Evolutionary conservation across 2,888 invertebrate species (phyloP).

Genomic region (Pilophorus perplexus): DNA sequence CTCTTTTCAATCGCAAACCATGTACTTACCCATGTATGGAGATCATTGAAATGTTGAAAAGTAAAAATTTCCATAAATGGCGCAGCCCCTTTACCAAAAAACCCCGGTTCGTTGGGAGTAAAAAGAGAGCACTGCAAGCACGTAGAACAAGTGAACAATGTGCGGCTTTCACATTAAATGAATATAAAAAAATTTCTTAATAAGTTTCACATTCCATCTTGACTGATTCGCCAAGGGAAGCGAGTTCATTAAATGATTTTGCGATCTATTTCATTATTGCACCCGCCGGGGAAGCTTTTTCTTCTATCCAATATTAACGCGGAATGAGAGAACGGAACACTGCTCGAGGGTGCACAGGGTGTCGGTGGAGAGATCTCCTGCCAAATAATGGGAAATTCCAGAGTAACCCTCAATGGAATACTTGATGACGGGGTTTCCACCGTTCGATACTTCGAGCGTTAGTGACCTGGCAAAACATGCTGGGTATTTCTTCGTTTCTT

Average conservation of each 20-base stretch:
- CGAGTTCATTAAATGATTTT: too few relatives aligned
- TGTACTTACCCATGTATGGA: neutral
- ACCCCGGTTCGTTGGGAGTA: too few relatives aligned
- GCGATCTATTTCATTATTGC: too few relatives aligned
- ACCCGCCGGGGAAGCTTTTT: too few relatives aligned
- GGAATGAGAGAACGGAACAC: neutral
- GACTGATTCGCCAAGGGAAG: neutral
- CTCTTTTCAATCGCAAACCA: too few relatives aligned
- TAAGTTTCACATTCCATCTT: neutral
- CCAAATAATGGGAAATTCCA: constrained; percentile 7
- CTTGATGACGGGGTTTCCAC: constrained; percentile 10
- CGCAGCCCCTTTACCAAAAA: too few relatives aligned
- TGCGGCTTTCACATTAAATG: neutral
- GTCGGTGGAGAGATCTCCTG: neutral
- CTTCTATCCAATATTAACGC: neutral
- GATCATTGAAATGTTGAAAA: neutral
- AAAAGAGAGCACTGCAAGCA: too few relatives aligned
- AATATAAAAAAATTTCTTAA: neutral
- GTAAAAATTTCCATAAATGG: too few relatives aligned
- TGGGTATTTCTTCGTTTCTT: too few relatives aligned
- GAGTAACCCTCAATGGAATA: constrained; percentile 26
- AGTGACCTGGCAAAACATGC: constrained; percentile 1
- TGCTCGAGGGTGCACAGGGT: too few relatives aligned
- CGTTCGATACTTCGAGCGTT: neutral
- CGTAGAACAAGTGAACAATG: too few relatives aligned